A percentile compares a stretch with the other conserved stretches of the same genome.
Evolutionary conservation across 1,140 invertebrate genomes (phyloP).

Genomic region (Colletes latitarsis): DNA sequence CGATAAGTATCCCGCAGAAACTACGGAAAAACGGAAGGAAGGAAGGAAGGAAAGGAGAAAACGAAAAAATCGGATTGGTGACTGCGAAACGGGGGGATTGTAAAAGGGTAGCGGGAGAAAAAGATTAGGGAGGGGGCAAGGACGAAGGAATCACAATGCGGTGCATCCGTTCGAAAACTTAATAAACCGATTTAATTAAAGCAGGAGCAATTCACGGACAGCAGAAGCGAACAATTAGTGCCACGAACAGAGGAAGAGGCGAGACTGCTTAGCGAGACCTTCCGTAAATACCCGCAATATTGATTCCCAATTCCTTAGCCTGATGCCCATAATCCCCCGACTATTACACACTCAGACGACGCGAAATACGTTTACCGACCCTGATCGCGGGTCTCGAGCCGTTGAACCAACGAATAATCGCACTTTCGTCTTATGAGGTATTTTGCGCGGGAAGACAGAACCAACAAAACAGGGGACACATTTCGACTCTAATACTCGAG

Average conservation of each 20-base stretch:
- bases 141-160: conserved; percentile 47
- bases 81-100: neutral
- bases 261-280: conserved; percentile 53
- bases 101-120: neutral
- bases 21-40: conserved; percentile 6
- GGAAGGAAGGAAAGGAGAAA: conserved; percentile 21
- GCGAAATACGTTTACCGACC: conserved; percentile 52
- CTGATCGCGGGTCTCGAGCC: conserved; percentile 32
- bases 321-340: conserved; percentile 59
- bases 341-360: conserved; percentile 53
- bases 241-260: conserved; percentile 46
- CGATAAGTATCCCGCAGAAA: conserved; percentile 52
- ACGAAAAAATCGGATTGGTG: neutral
- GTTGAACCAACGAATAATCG: conserved; percentile 37
- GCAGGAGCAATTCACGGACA: conserved; percentile 62
- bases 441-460: neutral
- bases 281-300: conserved; percentile 65
- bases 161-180: conserved; percentile 69
- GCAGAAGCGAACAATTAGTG: conserved; percentile 46
- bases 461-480: no score
- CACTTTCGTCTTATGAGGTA: neutral
- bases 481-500: no score
- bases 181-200: conserved; percentile 76
- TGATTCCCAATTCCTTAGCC: conserved; percentile 66
- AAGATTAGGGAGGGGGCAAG: conserved; percentile 13